A percentile compares a stretch with the other conserved stretches of the same genome.
These are phyloP conservation scores for Penaeus chinensis DNA, from an alignment of 1,140 invertebrate species.

Conservation along the genomic window DNA sequence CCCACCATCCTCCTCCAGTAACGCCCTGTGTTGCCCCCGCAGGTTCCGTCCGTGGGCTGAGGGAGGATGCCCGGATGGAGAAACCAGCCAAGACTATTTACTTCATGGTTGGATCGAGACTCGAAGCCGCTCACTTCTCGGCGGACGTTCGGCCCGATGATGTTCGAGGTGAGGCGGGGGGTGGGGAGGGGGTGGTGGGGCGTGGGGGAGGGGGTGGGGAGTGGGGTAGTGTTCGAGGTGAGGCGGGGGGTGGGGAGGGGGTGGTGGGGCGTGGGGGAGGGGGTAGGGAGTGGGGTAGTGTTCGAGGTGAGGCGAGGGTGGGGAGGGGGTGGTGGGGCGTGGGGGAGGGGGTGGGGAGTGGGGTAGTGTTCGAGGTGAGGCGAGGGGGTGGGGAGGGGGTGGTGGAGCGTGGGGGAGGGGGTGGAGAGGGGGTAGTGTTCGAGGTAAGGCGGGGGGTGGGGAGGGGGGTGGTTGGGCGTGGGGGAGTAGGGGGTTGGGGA, in stretches of 20 bases:
- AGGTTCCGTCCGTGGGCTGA: not conserved
- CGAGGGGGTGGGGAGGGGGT: not conserved
- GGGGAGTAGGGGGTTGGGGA: not conserved
- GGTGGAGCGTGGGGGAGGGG: not conserved
- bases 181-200: not conserved
- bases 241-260: not conserved
- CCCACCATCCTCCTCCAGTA: too few relatives aligned
- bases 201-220: too few relatives aligned
- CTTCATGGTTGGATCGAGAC: slow-evolving; percentile 23
- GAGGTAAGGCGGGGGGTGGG: too few relatives aligned
- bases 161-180: not conserved
- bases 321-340: not conserved
- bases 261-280: not conserved
- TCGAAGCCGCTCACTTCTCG: slow-evolving; percentile 2
- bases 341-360: not conserved
- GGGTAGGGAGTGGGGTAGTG: too few relatives aligned
- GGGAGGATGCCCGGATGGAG: slow-evolving; percentile 41
- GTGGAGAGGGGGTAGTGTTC: not conserved
- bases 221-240: not conserved
- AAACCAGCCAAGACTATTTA: slow-evolving; percentile 14
- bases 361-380: not conserved
- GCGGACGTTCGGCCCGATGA: slow-evolving; percentile 1
- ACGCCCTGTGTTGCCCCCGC: too few relatives aligned
- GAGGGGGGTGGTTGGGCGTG: not conserved
- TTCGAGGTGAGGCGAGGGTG: not conserved